These are phyloP conservation scores for Yponomeuta evonymella DNA, from an alignment of 2,888 invertebrate species.

Conservation along the genomic window DNA sequence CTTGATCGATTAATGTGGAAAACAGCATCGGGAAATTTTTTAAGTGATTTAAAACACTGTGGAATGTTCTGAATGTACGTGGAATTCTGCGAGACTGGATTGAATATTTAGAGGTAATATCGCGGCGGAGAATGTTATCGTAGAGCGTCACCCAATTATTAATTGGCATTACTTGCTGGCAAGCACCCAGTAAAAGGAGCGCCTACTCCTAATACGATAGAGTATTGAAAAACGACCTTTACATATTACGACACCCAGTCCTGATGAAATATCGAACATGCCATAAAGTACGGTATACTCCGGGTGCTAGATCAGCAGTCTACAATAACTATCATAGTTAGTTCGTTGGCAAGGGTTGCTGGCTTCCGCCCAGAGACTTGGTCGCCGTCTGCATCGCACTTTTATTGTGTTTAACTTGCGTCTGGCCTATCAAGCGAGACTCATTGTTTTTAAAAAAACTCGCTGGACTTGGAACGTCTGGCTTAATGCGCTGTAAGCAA, in stretches of 20 bases:
- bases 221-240: conserved; percentile 15
- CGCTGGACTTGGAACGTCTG: conserved; percentile 19
- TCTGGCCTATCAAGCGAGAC: conserved; percentile 22
- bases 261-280: conserved; percentile 10
- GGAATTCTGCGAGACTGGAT: not conserved
- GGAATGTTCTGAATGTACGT: not conserved
- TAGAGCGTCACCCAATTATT: conserved; percentile 34
- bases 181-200: conserved; percentile 40
- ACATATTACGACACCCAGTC: conserved; percentile 18
- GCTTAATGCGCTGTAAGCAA: conserved; percentile 25
- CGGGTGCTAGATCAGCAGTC: conserved; percentile 17
- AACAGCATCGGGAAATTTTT: no score
- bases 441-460: conserved; percentile 25
- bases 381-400: conserved; percentile 36
- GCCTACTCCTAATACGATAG: conserved; percentile 33
- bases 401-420: conserved; percentile 31
- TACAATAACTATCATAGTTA: conserved; percentile 34
- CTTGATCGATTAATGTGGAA: no score
- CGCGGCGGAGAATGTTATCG: not conserved
- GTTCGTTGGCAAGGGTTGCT: conserved; percentile 37
- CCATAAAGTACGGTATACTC: conserved; percentile 1
- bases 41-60: no score
- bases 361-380: conserved; percentile 37
- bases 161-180: conserved; percentile 63
- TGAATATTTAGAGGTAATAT: conserved; percentile 5